Conservation (phyloP, 2,797 vertebrate genomes). For the Microctenopoma lineatum region DNA sequence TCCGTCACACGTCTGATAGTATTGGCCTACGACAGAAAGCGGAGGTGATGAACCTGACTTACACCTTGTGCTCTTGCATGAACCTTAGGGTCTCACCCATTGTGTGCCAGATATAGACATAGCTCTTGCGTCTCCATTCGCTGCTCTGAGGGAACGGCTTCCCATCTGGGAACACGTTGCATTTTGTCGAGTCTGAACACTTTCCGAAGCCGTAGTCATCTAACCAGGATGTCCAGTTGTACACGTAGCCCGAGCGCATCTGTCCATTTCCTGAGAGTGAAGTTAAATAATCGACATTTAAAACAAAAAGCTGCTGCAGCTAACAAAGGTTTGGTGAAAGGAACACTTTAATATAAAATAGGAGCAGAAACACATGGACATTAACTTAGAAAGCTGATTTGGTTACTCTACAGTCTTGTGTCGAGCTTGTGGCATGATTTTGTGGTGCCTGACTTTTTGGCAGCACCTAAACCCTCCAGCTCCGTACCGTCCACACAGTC, state of each 20-base stretch:
- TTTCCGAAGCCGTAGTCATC: slow-evolving; percentile 84
- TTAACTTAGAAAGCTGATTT: too few species aligned
- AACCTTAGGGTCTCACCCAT: slow-evolving; percentile 80
- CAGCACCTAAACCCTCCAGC: slow-evolving; percentile 75
- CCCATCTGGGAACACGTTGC: slow-evolving; percentile 90
- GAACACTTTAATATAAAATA: too few species aligned
- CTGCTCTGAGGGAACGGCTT: slow-evolving; percentile 87
- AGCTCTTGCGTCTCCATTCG: slow-evolving; percentile 86
- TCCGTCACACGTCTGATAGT: slow-evolving; percentile 86
- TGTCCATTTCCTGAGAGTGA: slow-evolving; percentile 72
- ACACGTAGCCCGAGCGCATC: slow-evolving; percentile 82
- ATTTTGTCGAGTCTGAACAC: slow-evolving; percentile 71
- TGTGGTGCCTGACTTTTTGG: slow-evolving; percentile 26
- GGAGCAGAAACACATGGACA: too few species aligned
- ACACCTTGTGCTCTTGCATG: background rate
- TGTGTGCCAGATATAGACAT: slow-evolving; percentile 93
- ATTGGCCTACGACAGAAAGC: slow-evolving; percentile 84
- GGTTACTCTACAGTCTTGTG: background rate
- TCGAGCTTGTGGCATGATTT: background rate
- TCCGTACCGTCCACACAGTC: slow-evolving; percentile 88
- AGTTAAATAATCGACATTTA: background rate
- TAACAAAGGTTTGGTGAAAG: too few species aligned
- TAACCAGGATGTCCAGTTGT: slow-evolving; percentile 90
- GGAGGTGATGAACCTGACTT: background rate
- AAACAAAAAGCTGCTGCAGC: background rate